Evolutionary conservation across 53 echinoderm and acorn worm genomes (phyloP).

Genomic region (Stichopus horrens): DNA sequence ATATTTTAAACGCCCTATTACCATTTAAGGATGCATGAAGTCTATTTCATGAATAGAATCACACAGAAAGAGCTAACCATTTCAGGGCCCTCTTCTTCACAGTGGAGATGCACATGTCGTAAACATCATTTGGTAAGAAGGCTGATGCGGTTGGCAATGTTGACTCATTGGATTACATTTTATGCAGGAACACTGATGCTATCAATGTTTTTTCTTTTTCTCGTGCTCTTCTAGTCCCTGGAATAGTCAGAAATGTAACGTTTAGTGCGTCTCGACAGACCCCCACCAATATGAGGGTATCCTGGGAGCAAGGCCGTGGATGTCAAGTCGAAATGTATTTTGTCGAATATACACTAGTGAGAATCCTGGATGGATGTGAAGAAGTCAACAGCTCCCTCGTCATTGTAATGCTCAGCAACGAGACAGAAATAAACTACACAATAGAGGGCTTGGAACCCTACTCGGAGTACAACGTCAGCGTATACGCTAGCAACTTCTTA

Average conservation of each 20-base stretch:
- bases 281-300: not conserved
- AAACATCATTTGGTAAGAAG: no score
- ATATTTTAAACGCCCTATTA: no score
- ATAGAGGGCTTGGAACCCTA: constrained; percentile 16
- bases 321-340: not conserved
- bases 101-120: no score
- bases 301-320: not conserved
- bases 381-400: not conserved
- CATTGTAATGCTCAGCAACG: not conserved
- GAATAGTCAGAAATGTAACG: not conserved
- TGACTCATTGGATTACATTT: no score
- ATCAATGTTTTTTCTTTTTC: not conserved
- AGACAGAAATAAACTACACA: not conserved
- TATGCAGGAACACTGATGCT: no score
- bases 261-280: not conserved
- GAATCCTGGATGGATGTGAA: constrained; percentile 1
- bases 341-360: constrained; percentile 11
- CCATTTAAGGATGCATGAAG: no score
- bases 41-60: no score
- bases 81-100: no score
- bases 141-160: no score
- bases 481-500: not conserved
- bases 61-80: no score
- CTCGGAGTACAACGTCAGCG: not conserved
- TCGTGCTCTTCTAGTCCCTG: not conserved